Evolutionary conservation across 2,797 vertebrate genomes (phyloP), one percentile per base, ranked within the genome.

Genomic region (Pseudotriccus pelzelni): DNA sequence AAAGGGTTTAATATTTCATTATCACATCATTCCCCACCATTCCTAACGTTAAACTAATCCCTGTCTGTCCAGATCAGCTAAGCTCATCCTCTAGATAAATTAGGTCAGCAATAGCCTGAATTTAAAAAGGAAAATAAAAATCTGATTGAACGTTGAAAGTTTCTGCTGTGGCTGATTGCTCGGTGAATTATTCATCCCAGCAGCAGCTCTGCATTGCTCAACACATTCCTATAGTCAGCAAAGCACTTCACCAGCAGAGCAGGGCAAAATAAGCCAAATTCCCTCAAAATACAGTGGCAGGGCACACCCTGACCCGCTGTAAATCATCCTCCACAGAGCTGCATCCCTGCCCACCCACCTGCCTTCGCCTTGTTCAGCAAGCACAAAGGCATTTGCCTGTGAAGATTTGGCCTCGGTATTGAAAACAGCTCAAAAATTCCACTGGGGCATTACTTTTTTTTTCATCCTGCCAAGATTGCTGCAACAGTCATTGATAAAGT

Each of bases 1-100:
- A 69, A 88, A 92, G 19, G 41, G 30, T 83, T 93, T 90, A 78
- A 64, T 75, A 76, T 81, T 92, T 77, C 84, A 92, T 72, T 58
- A 69, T 44, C 82, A 34, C 86, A 91, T 80, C 39, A 72, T 91
- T 87, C 53, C 68, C 64, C 5, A 0, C 25, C 62, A 34, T 62
- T 49, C 28, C 56, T 47, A 39, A 76, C 52, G 69, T 32, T 55
- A 73, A 94, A 89, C 83, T 75, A 89, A 94, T 91, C 66, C 44
- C 84, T 88, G 58, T 73, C 82, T 91, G 41, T 79, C 89, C 66
- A 56, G 50, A 91, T 59, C 68, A 62, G 62, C 50, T 56, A 70
- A 93, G n/a, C 55, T 81, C 66, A 86, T 69, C 62, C 36, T 75
- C 9, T 3, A 75, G 39, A 75, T 67, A 78, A 91, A 95, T 73